phyloP scores from a whole-genome alignment of 2,113 vertebrate species.

The Nothocercus julius region DNA sequence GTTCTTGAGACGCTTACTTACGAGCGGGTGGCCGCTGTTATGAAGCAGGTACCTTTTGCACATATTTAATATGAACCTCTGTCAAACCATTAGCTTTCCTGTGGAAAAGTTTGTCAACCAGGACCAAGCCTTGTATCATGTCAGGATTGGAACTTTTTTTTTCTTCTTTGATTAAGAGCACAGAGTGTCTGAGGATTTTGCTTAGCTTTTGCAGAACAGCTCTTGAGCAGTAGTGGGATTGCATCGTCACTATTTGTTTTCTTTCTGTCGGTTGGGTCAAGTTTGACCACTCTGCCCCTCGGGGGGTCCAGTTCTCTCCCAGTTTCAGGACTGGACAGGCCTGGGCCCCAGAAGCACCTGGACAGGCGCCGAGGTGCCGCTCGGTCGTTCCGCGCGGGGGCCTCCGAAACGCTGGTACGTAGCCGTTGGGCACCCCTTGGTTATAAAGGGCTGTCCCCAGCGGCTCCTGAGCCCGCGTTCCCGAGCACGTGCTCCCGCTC shows the following conservation, averaged over 20 bases:
- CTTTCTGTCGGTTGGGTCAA: neutral
- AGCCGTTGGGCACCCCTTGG: neutral
- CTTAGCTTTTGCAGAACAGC: neutral
- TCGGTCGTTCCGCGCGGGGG: neutral
- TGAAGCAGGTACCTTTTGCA: neutral
- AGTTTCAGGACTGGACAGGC: neutral
- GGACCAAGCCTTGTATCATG: neutral
- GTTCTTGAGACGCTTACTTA: neutral
- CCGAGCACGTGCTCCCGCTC: neutral
- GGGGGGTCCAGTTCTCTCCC: neutral
- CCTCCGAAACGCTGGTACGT: neutral
- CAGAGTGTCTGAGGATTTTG: neutral
- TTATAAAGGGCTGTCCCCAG: constrained; percentile 39
- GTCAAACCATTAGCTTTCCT: neutral
- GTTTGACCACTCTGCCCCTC: neutral
- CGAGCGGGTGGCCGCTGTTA: neutral
- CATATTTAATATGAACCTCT: neutral
- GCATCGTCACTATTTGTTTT: neutral
- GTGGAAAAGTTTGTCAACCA: neutral
- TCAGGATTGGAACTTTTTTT: neutral
- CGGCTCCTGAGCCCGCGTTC: neutral
- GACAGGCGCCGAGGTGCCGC: neutral
- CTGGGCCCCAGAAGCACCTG: neutral
- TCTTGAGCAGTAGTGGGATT: neutral
- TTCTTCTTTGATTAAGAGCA: no score